These are phyloP conservation scores for Pao palembangensis DNA, from an alignment of 2,113 vertebrate genomes.

Conservation along the genomic window DNA sequence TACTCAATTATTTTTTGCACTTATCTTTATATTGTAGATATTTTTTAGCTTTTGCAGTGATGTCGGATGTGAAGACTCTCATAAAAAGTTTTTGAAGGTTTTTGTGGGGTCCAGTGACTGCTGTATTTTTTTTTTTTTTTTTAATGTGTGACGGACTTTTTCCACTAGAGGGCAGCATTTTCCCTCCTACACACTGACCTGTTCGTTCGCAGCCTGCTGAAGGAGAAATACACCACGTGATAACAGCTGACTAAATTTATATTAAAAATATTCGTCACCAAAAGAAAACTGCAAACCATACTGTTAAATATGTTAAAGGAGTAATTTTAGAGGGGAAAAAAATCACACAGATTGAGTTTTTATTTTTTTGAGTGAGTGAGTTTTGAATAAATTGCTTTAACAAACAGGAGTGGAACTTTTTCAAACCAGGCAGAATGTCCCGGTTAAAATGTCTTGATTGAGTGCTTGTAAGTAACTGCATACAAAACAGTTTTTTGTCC, in stretches of 20 bases:
- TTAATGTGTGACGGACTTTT: conserved; percentile 14
- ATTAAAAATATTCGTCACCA: background rate
- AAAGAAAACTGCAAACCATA: conserved; percentile 12
- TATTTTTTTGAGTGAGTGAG: background rate
- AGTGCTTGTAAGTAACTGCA: background rate
- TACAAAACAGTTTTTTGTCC: background rate
- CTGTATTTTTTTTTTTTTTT: too few species aligned
- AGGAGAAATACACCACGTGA: background rate
- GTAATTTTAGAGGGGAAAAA: background rate
- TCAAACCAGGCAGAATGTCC: too few species aligned
- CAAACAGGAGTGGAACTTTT: too few species aligned
- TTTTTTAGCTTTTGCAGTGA: background rate
- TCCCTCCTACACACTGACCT: background rate
- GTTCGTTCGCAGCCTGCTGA: too few species aligned
- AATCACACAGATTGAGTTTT: too few species aligned
- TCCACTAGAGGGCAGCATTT: conserved; percentile 55
- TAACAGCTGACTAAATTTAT: conserved; percentile 2
- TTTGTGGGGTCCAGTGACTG: conserved; percentile 18
- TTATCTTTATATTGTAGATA: background rate
- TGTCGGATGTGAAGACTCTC: conserved; percentile 16
- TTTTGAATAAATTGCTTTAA: background rate
- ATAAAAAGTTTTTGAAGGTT: conserved; percentile 23
- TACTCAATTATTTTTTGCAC: background rate
- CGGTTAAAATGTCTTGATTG: too few species aligned
- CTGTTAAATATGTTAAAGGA: conserved; percentile 5